phyloP scores from a whole-genome alignment of 2,888 invertebrate genomes.

The Lasioglossum leucozonium region DNA sequence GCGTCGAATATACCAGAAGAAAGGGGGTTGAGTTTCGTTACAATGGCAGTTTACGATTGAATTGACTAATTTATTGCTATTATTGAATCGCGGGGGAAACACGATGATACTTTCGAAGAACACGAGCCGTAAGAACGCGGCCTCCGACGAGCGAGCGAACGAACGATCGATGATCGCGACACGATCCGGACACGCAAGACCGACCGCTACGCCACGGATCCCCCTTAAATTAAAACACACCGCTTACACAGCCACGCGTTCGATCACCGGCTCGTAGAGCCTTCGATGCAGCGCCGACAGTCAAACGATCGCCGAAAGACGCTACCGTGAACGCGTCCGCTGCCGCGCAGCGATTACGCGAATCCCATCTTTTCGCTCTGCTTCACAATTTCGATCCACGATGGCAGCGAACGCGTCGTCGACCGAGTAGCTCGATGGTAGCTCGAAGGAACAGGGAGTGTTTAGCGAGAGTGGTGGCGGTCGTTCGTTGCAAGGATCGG shows the following conservation, averaged over 20 bases:
- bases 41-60: slow-evolving; percentile 8
- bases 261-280: neutral
- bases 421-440: neutral
- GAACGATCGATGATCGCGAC: slow-evolving; percentile 22
- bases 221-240: neutral
- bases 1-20: neutral
- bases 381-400: neutral
- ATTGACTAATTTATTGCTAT: slow-evolving; percentile 42
- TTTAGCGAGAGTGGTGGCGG: neutral
- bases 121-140: slow-evolving; percentile 6
- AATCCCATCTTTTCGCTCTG: neutral
- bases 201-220: slow-evolving; percentile 49
- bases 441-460: slow-evolving; percentile 2
- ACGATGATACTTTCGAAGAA: slow-evolving; percentile 37
- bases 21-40: neutral
- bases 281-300: neutral
- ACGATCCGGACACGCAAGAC: slow-evolving; percentile 39
- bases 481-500: slow-evolving; percentile 52
- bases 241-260: slow-evolving; percentile 58
- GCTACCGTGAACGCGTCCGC: neutral
- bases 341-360: neutral
- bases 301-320: neutral
- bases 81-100: slow-evolving; percentile 2
- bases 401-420: neutral
- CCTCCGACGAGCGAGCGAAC: slow-evolving; percentile 19